phyloP scores from a whole-genome alignment of 2,113 vertebrate species.

The Anoplopoma fimbria region DNA sequence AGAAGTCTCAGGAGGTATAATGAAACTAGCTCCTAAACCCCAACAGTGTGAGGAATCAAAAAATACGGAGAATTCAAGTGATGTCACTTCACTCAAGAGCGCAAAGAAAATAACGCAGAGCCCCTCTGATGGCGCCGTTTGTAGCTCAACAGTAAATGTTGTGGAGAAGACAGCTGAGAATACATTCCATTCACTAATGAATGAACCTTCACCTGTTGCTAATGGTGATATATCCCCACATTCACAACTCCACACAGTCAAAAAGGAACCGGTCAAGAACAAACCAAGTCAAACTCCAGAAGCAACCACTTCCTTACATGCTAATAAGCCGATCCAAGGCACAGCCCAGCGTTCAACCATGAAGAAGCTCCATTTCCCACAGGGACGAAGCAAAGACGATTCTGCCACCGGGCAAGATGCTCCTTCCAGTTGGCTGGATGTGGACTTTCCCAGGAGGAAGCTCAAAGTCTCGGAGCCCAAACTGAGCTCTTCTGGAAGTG shows the following conservation, averaged over 20 bases:
- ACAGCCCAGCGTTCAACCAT: conserved; percentile 58
- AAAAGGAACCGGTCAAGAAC: conserved; percentile 12
- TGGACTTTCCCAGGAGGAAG: conserved; percentile 72
- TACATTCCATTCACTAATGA: neutral
- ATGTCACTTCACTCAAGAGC: conserved; percentile 9
- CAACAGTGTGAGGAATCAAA: conserved; percentile 13
- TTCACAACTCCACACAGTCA: conserved; percentile 6
- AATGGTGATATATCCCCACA: conserved; percentile 29
- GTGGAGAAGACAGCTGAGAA: conserved; percentile 25
- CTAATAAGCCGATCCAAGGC: conserved; percentile 45
- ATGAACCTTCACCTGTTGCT: conserved; percentile 22
- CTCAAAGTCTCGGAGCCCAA: conserved; percentile 64
- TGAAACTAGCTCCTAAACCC: neutral
- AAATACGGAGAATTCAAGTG: neutral
- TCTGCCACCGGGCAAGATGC: conserved; percentile 45
- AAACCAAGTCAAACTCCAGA: conserved; percentile 45
- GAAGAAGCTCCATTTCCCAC: conserved; percentile 48
- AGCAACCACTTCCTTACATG: conserved; percentile 2
- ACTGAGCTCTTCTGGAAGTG: conserved; percentile 82
- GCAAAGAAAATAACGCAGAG: conserved; percentile 5
- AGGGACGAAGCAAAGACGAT: conserved; percentile 55
- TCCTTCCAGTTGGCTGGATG: conserved; percentile 77
- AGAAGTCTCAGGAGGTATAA: conserved; percentile 10
- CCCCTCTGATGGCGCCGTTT: neutral
- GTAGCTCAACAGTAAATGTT: neutral